A percentile compares a stretch with the other conserved stretches of the same genome.
Evolutionary conservation across 1,140 invertebrate species (phyloP).

Genomic region (Ridgeia piscesae): DNA sequence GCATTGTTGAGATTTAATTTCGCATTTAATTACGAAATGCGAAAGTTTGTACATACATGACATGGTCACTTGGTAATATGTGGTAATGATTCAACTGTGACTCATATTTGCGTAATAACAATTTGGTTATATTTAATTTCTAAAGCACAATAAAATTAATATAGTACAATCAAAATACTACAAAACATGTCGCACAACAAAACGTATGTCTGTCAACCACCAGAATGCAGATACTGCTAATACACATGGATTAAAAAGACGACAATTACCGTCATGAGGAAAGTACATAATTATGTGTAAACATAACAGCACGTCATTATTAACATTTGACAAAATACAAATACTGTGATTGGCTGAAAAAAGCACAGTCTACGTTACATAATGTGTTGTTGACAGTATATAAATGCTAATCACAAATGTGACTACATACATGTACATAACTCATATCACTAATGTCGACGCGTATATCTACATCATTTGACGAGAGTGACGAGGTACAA

Average conservation of each 20-base stretch:
- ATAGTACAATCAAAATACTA: background rate
- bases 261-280: background rate
- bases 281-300: background rate
- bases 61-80: too few relatives aligned
- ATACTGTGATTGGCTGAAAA: background rate
- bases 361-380: background rate
- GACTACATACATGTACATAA: background rate
- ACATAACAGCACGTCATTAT: background rate
- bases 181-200: background rate
- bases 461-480: background rate
- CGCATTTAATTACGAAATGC: too few relatives aligned
- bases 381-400: background rate
- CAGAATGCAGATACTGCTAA: background rate
- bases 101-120: background rate
- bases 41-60: too few relatives aligned
- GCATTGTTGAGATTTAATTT: too few relatives aligned
- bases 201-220: too few relatives aligned
- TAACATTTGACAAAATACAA: background rate
- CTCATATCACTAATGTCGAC: background rate
- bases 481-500: background rate
- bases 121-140: background rate
- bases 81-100: background rate
- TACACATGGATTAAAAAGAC: background rate
- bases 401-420: background rate
- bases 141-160: background rate